These are phyloP conservation scores for Drosophila kohkoa DNA, from an alignment of 1,140 invertebrate genomes.

Conservation along the genomic window DNA sequence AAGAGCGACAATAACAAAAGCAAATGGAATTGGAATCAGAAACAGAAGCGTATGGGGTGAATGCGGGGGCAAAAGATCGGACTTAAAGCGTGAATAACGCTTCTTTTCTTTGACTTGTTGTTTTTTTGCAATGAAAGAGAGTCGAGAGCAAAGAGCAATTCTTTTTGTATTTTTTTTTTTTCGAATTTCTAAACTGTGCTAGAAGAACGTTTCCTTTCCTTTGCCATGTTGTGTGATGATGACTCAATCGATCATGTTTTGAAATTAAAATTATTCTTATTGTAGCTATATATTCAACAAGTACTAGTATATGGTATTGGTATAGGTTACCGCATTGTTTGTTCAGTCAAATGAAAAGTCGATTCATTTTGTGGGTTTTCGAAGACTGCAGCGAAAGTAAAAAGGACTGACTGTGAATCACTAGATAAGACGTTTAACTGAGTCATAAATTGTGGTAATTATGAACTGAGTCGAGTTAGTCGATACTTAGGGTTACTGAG, in stretches of 20 bases:
- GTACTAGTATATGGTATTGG: not conserved
- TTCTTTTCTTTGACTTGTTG: slow-evolving; percentile 28
- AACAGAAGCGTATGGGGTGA: slow-evolving; percentile 14
- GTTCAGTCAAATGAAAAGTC: slow-evolving; percentile 42
- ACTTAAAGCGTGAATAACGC: slow-evolving; percentile 55
- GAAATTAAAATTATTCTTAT: slow-evolving; percentile 45
- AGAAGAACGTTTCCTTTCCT: slow-evolving; percentile 46
- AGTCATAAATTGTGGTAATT: slow-evolving; percentile 1
- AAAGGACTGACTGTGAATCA: slow-evolving; percentile 11
- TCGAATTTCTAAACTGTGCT: slow-evolving; percentile 10
- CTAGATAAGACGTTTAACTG: not conserved
- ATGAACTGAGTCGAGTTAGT: not conserved
- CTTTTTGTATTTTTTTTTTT: not conserved
- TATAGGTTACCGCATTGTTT: slow-evolving; percentile 36
- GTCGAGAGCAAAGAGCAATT: slow-evolving; percentile 26
- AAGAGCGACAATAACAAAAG: slow-evolving; percentile 37
- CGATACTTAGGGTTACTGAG: no score
- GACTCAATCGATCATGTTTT: slow-evolving; percentile 49
- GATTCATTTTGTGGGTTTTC: slow-evolving; percentile 36
- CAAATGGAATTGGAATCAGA: slow-evolving; percentile 6
- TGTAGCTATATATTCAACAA: slow-evolving; percentile 4
- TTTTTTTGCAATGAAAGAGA: not conserved
- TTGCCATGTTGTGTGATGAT: slow-evolving; percentile 41
- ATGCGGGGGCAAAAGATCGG: slow-evolving; percentile 57
- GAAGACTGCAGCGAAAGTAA: slow-evolving; percentile 1